Evolutionary conservation across 2,888 invertebrate genomes (phyloP).

Genomic region (Marronus borbonicus): DNA sequence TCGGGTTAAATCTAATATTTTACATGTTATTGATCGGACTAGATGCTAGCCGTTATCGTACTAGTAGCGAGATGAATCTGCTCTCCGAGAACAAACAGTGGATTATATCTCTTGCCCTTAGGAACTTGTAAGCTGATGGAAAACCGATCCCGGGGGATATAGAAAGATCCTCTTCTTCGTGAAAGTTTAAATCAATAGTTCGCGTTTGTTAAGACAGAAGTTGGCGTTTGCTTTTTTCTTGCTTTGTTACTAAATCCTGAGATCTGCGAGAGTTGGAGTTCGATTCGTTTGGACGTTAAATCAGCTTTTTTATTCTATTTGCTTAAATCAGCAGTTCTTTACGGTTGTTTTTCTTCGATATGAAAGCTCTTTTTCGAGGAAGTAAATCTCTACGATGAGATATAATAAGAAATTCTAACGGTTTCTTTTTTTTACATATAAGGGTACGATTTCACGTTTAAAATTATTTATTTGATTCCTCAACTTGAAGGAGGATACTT

Average conservation of each 20-base stretch:
- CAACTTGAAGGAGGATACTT: too few species aligned
- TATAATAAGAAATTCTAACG: too few species aligned
- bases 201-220: constrained; percentile 32
- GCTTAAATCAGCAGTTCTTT: too few species aligned
- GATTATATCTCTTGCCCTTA: constrained; percentile 30
- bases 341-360: too few species aligned
- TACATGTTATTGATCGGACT: constrained; percentile 1
- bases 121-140: constrained; percentile 33
- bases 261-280: background rate
- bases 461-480: too few species aligned
- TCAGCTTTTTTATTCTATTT: too few species aligned
- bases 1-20: constrained; percentile 14
- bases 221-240: background rate
- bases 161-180: constrained; percentile 20
- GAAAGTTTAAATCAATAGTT: constrained; percentile 34
- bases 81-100: constrained; percentile 19
- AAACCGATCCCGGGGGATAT: constrained; percentile 26
- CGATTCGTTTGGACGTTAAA: background rate
- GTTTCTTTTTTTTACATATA: too few species aligned
- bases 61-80: too few species aligned
- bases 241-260: background rate
- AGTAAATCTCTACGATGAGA: too few species aligned
- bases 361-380: too few species aligned
- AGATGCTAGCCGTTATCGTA: background rate
- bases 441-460: too few species aligned